Base-by-base conservation (phyloP, 1,140 invertebrate genomes). In the Gryllus bimaculatus region DNA sequence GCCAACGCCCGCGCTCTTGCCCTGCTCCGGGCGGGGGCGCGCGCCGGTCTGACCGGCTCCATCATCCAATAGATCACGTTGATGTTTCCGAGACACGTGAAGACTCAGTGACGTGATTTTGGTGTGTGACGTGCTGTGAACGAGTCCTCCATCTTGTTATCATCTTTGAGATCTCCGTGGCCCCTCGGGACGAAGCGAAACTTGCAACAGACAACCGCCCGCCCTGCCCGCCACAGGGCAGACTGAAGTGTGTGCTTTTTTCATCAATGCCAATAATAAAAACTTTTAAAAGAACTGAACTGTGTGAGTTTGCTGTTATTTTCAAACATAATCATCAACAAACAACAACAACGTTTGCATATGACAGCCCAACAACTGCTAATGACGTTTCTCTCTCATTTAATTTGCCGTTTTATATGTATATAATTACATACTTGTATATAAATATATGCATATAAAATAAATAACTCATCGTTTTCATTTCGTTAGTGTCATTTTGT, bases 241-340 rank as follows among this genome's bases (percentile, higher is more conserved):
- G 77, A 39, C 73, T 47, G 80, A 80, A 80, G 80, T 80, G 80
- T 80, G 80, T 78, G 73, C 80, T 78, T 80, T 80, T 80, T 80
- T 80, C 77, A 66, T 66, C 54, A 78, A 80, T 80, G 80, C 80
- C 80, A 80, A 80, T 80, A 80, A 80, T 80, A 80, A 80, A 80
- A 80, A 73, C 78, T 80, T 80, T 80, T 73, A 78, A 80, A 20
- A 48, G 77, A 80, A 74, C n/a, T 20, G 48, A 77, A 80, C 39
- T 78, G 80, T 80, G 76, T 80, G 77, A 78, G 77, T 80, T 77
- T 66, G 78, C 74, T 80, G 77, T 80, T 79, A 79, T 79, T 79
- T 77, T 48, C 8, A 77, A 48, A 77, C 54, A 66, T 66, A 66
- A 66, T 66, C 26, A 39, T 66, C 54, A 66, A 66, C 54, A 66